Base-by-base conservation (phyloP, 2,797 vertebrate species). In the Spondyliosoma cantharus region DNA sequence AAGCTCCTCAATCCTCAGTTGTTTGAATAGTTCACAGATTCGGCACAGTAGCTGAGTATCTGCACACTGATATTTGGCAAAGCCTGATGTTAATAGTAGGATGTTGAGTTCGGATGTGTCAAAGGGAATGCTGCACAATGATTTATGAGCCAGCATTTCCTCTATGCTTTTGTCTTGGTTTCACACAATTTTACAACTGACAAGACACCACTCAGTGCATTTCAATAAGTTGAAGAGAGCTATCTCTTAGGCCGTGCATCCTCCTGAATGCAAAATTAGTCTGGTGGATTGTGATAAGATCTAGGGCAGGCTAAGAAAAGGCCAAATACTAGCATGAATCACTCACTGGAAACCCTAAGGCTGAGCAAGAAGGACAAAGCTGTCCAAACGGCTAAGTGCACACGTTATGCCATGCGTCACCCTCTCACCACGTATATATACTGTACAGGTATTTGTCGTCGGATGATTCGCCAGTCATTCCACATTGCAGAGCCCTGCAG, bases 241-340 rank as follows among this genome's bases (percentile, higher is more conserved):
- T 93, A 91, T 92, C 89, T 92, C 90, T 91, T 88, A 86, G 89
- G 87, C 90, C 84, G 92, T 87, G 88, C 87, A 89, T 92, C 89
- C 89, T 91, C 80, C 88, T 93, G 91, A 93, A 95, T 94, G 86
- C 91, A 91, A 85, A 95, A 95, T 94, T 92, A 93, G 89, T 76
- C 89, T 91, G 85, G 93, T 92, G 91, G 90, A 93, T 94, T 94
- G 90, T 82, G 92, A 95, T 95, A 92, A 93, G 91, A 94, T 94
- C 93, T 92, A 88, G 91, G 91, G 91, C 87, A 88, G 90, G 90
- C 90, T 93, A 93, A 90, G 92, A 90, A 93, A 94, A 90, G 94
- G 92, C 91, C 91, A 94, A 94, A 91, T 82, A 91, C 89, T 89
- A 86, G 84, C 88, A 94, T 94, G 93, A 95, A 94, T 95, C 92